A percentile compares a stretch with the other conserved stretches of the same genome.
phyloP scores from a whole-genome alignment of 2,797 vertebrate genomes.

The Megalops cyprinoides region DNA sequence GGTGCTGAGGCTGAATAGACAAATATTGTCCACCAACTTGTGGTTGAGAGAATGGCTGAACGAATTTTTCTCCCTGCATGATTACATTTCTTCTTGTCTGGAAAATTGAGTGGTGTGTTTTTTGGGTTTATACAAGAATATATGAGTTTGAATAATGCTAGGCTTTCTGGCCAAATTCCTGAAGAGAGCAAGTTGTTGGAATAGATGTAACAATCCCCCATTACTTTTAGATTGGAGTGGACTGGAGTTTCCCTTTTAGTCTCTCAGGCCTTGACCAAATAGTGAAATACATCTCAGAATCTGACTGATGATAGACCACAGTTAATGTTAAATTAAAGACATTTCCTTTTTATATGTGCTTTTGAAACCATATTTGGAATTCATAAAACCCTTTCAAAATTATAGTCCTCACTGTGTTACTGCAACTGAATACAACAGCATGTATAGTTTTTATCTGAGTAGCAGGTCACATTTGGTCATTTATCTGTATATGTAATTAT shows the following conservation, averaged over 20 bases:
- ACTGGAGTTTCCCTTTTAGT: not conserved
- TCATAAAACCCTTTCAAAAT: not conserved
- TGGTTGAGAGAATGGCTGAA: not conserved
- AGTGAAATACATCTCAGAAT: not conserved
- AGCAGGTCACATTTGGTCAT: not conserved
- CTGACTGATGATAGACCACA: not conserved
- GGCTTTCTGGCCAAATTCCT: conserved; percentile 19
- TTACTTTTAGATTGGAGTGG: conserved; percentile 2
- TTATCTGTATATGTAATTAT: too few species aligned
- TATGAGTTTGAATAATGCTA: conserved; percentile 30
- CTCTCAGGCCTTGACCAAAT: not conserved
- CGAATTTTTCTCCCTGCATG: not conserved
- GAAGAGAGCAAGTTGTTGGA: not conserved
- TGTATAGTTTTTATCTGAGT: not conserved
- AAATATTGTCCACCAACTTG: not conserved
- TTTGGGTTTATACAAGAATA: conserved; percentile 41
- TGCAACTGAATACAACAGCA: not conserved
- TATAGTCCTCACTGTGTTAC: not conserved
- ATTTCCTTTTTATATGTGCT: too few species aligned
- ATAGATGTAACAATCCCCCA: conserved; percentile 11
- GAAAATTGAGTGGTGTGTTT: not conserved
- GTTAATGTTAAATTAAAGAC: conserved; percentile 6
- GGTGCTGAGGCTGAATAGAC: not conserved
- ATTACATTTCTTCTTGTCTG: not conserved
- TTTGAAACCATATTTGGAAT: too few species aligned